phyloP scores from a whole-genome alignment of 2,797 vertebrate genomes.

The Aeoliscus strigatus region DNA sequence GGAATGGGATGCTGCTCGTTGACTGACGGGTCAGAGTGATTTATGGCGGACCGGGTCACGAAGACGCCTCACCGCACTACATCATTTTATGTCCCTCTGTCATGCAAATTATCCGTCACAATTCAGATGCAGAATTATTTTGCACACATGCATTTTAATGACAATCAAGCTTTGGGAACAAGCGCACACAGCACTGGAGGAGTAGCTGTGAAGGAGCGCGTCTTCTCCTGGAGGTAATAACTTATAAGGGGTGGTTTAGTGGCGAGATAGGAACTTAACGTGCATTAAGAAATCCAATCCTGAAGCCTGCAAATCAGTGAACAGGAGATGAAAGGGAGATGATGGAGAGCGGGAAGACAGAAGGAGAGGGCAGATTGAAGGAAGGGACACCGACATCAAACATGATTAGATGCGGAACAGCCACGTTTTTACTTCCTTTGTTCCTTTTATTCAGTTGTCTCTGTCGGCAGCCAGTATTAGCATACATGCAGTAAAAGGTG shows the following conservation, averaged over 20 bases:
- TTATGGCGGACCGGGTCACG: conserved; percentile 45
- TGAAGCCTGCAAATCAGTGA: conserved; percentile 30
- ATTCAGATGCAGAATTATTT: conserved; percentile 62
- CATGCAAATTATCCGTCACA: conserved; percentile 67
- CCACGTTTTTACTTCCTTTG: conserved; percentile 19
- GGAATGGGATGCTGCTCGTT: conserved; percentile 9
- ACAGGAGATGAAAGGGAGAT: conserved; percentile 48
- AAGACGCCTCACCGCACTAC: conserved; percentile 31
- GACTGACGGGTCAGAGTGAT: conserved; percentile 65
- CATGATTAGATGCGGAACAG: conserved; percentile 12
- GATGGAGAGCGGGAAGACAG: conserved; percentile 19
- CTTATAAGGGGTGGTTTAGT: conserved; percentile 5
- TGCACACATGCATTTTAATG: conserved; percentile 59
- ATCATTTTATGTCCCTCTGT: conserved; percentile 66
- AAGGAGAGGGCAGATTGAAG: conserved; percentile 7
- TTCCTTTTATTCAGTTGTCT: conserved; percentile 16
- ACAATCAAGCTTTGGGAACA: conserved; percentile 35
- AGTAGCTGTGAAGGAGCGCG: conserved; percentile 3
- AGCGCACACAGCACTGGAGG: conserved; percentile 9
- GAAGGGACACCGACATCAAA: conserved; percentile 32
- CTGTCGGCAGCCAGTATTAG: conserved; percentile 14
- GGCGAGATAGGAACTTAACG: conserved; percentile 16
- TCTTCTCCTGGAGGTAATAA: conserved; percentile 22
- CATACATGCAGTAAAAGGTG: conserved; percentile 28
- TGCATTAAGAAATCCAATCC: conserved; percentile 48